phyloP scores from a whole-genome alignment of 2,888 invertebrate species.

The Sisyra nigra region DNA sequence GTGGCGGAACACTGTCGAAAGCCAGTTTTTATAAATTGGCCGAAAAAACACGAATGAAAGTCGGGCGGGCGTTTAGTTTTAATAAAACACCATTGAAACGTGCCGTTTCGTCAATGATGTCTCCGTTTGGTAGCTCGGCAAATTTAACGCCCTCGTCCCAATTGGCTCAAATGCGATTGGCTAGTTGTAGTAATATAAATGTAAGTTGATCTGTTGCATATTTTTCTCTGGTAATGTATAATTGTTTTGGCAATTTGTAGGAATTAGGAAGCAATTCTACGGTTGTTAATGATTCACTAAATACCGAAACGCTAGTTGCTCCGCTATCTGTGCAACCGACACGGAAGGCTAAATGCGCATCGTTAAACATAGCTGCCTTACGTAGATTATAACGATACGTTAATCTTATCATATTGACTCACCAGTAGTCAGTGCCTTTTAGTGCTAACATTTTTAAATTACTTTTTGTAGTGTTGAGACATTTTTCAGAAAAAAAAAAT shows the following conservation, averaged over 20 bases:
- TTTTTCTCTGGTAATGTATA: conserved; percentile 2
- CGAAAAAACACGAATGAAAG: conserved; percentile 68
- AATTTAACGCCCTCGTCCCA: conserved; percentile 71
- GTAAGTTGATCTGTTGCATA: conserved; percentile 33
- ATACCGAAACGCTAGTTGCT: conserved; percentile 45
- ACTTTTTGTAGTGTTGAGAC: too few relatives aligned
- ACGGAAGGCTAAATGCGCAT: conserved; percentile 55
- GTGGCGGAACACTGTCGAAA: conserved; percentile 74
- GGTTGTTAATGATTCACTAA: conserved; percentile 30
- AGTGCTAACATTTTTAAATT: too few relatives aligned
- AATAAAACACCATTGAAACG: conserved; percentile 90
- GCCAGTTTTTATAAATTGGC: conserved; percentile 66
- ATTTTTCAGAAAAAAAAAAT: too few relatives aligned
- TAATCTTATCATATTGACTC: background rate
- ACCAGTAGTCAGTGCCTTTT: too few relatives aligned
- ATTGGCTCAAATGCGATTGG: conserved; percentile 70
- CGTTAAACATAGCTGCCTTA: conserved; percentile 46
- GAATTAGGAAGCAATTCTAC: conserved; percentile 45
- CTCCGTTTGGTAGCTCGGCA: conserved; percentile 73
- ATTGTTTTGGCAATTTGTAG: conserved; percentile 30
- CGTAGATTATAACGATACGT: conserved; percentile 44
- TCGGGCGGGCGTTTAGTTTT: conserved; percentile 88
- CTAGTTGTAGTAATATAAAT: conserved; percentile 73
- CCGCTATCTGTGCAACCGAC: conserved; percentile 76
- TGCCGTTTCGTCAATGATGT: conserved; percentile 89